Evolutionary conservation across 2,113 vertebrate genomes (phyloP).

Genomic region (Mungos mungo): DNA sequence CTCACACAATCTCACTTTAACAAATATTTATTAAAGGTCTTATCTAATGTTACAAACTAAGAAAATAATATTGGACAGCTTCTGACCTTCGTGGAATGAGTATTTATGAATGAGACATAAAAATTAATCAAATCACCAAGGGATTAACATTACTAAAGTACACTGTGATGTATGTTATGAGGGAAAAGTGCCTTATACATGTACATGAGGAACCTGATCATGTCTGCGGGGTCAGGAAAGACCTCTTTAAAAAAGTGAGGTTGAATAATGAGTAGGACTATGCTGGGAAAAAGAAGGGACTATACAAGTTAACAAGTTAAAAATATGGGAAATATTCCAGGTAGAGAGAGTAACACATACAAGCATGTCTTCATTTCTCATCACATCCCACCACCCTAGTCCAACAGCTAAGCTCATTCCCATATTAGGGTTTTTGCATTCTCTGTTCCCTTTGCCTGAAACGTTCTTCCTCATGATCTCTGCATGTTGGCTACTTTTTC

Average conservation of each 20-base stretch:
- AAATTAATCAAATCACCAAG: slow-evolving; percentile 5
- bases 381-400: not conserved
- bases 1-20: not conserved
- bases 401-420: not conserved
- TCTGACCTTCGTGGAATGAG: not conserved
- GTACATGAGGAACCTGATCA: not conserved
- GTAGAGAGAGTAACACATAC: not conserved
- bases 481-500: not conserved
- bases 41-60: not conserved
- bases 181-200: not conserved
- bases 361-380: not conserved
- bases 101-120: not conserved
- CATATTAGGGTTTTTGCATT: not conserved
- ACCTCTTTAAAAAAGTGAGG: not conserved
- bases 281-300: not conserved
- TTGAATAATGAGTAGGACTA: not conserved
- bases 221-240: not conserved
- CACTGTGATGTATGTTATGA: not conserved
- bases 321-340: not conserved
- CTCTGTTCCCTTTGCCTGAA: not conserved
- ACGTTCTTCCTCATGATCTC: not conserved
- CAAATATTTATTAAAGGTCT: not conserved
- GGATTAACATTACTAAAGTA: not conserved
- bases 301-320: not conserved
- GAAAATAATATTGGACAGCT: not conserved